Base-by-base conservation (phyloP, 1,140 invertebrate genomes). In the Drosophila paulistorum region DNA sequence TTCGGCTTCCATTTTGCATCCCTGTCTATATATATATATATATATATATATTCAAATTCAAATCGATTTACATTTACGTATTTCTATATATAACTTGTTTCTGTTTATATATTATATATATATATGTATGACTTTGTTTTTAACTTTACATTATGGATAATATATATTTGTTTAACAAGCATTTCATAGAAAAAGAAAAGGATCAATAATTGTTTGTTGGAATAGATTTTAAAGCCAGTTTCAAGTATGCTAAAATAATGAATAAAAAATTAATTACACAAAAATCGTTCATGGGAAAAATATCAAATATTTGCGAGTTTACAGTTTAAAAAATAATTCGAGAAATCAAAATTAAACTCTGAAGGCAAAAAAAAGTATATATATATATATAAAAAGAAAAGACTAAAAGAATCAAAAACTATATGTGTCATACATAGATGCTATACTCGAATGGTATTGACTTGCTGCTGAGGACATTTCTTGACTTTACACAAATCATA, bases 1-100 rank as follows among this genome's bases (percentile, higher is more conserved):
- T 48, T 51, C 45, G 45, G 45, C 17, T 51, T 23, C 20, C 45
- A 23, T 23, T 11, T 51, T n/a, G 20, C 45, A 51, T 51, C 17
- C 23, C 45, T 51, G 51, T 70, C 65, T 78, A 74, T 79, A 74
- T 64, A 58, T 78, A 74, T 79, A 61, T 60, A 63, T 62, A 74
- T 64, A 58, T 74, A 68, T 78, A 74, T 78, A 61, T 60, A 71
- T 61, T 71, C 45, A 51, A 51, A 4, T 23, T 20, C 17, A 51
- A 23, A 51, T 51, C 17, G 45, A 51, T 51, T 51, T 51, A 51
- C 45, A 23, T 51, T 51, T 51, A 20, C 45, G 45, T 51, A 51
- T 51, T 51, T 26, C 23, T 26, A 26, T 51, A 23, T 51, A 51
- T 51, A 20, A 6, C 7, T 30, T 23, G 20, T 7, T 51, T 9